These are phyloP conservation scores for Epicauta chinensis DNA, from an alignment of 1,140 invertebrate species.

Conservation along the genomic window DNA sequence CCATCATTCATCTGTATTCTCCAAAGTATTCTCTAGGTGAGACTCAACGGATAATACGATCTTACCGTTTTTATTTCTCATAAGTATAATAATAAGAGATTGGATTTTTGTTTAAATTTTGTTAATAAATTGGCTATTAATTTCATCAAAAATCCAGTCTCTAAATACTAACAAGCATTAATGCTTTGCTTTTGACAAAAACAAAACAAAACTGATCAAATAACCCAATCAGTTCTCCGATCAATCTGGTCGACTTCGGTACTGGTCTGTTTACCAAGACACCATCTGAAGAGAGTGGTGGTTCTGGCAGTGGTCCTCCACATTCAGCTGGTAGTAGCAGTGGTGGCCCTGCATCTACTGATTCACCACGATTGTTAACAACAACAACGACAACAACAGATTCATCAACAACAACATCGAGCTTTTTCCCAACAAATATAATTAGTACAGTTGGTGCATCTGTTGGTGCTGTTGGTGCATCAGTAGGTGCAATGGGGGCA, in stretches of 20 bases:
- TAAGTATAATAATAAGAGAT: too few relatives aligned
- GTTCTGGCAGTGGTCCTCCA: constrained; percentile 40
- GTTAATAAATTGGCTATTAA: too few relatives aligned
- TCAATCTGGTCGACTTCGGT: constrained; percentile 84
- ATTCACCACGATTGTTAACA: constrained; percentile 35
- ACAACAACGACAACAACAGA: constrained; percentile 25
- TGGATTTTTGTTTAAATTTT: too few relatives aligned
- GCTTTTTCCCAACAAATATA: constrained; percentile 41
- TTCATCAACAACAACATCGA: constrained; percentile 27
- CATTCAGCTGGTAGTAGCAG: constrained; percentile 36
- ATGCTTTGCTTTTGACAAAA: background rate
- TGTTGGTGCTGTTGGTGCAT: constrained; percentile 35
- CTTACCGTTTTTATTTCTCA: background rate
- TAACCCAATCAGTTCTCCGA: constrained; percentile 62
- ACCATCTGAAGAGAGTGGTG: constrained; percentile 73
- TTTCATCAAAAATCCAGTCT: too few relatives aligned
- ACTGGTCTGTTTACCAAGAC: constrained; percentile 81
- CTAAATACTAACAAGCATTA: background rate
- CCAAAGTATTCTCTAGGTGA: constrained; percentile 85
- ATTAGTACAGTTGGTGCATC: constrained; percentile 39
- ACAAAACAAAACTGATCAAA: background rate
- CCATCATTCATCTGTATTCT: constrained; percentile 72
- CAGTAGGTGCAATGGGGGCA: constrained; percentile 35
- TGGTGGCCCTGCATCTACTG: constrained; percentile 46
- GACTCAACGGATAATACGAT: constrained; percentile 14